Evolutionary conservation across 2,113 vertebrate species (phyloP), one percentile per base, ranked within the genome.

Genomic region (Grantiella picta): DNA sequence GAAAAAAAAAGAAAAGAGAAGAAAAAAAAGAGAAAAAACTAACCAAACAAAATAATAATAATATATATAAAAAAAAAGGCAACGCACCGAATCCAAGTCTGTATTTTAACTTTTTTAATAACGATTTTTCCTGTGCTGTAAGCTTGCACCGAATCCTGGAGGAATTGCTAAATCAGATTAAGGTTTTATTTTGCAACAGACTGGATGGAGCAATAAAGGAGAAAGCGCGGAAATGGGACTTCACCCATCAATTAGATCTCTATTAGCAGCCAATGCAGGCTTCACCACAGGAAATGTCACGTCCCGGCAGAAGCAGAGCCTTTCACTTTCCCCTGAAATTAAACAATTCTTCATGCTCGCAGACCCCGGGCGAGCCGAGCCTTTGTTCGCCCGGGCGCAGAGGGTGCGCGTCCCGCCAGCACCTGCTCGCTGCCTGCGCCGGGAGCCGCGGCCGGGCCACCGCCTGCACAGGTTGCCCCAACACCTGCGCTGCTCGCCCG

Each of bases 181-280:
- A 97, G 98, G 98, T 98, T 98, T 99, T 99, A 99, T 99, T 99
- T 99, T 99, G 99, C 99, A 99, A 99, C 98, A 99, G 99, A 99
- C 99, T 98, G 98, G 98, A 97, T 98, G 98, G 98, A 99, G 99
- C 99, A 99, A 99, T 99, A 99, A 99, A 98, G 98, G 97, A 98
- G 98, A 98, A 98, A 98, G 98, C 98, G 98, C 98, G 99, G 99
- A 99, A 99, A 99, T 99, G 98, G 98, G 98, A 98, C 99, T 99
- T 98, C 98, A 97, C 98, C 99, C 99, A 99, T 99, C 99, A 99
- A 99, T 99, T 99, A 99, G 99, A 98, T 98, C 98, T 99, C 99
- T 99, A 99, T 99, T 99, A 99, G 99, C 99, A 99, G 98, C 99
- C 99, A 96, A 98, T 98, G 98, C 98, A 98, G 98, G 98, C 98